A percentile compares a stretch with the other conserved stretches of the same genome.
These are phyloP conservation scores for Myoxocephalus aenaeus DNA, from an alignment of 2,797 vertebrate genomes.

Conservation along the genomic window DNA sequence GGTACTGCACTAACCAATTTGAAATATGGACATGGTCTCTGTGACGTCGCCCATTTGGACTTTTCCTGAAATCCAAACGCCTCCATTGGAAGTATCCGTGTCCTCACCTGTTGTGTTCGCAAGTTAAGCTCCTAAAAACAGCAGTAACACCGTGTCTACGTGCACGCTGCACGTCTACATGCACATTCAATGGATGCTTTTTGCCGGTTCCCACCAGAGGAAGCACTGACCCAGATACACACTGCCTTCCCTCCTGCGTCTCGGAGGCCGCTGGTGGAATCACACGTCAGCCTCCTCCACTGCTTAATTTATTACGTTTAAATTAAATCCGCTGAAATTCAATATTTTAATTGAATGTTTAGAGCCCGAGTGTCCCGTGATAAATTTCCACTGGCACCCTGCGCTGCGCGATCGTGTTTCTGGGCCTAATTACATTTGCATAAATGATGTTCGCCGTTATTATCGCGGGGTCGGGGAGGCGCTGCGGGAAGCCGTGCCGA, in stretches of 20 bases:
- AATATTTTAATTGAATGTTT: slow-evolving; percentile 99
- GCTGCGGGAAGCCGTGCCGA: slow-evolving; percentile 70
- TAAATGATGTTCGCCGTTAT: slow-evolving; percentile 97
- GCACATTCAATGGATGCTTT: slow-evolving; percentile 2
- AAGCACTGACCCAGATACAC: slow-evolving; percentile 38
- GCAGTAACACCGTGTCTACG: neutral
- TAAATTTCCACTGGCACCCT: slow-evolving; percentile 94
- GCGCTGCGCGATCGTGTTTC: slow-evolving; percentile 92
- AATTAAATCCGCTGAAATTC: slow-evolving; percentile 97
- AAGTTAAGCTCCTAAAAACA: neutral
- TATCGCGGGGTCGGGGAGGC: slow-evolving; percentile 87
- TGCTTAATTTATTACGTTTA: slow-evolving; percentile 97
- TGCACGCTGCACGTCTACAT: neutral
- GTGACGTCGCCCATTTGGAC: no score
- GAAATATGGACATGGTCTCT: no score
- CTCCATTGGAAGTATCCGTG: slow-evolving; percentile 35
- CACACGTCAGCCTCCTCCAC: slow-evolving; percentile 81
- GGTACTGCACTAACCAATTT: no score
- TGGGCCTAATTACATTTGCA: slow-evolving; percentile 98
- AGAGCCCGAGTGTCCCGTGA: slow-evolving; percentile 93
- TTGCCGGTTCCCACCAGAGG: slow-evolving; percentile 16
- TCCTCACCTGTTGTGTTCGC: slow-evolving; percentile 47
- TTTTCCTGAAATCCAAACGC: slow-evolving; percentile 38
- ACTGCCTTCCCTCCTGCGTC: slow-evolving; percentile 30
- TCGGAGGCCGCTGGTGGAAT: slow-evolving; percentile 36